Base-by-base conservation (phyloP, 2,888 invertebrate genomes). In the Cylloceria caligata region DNA sequence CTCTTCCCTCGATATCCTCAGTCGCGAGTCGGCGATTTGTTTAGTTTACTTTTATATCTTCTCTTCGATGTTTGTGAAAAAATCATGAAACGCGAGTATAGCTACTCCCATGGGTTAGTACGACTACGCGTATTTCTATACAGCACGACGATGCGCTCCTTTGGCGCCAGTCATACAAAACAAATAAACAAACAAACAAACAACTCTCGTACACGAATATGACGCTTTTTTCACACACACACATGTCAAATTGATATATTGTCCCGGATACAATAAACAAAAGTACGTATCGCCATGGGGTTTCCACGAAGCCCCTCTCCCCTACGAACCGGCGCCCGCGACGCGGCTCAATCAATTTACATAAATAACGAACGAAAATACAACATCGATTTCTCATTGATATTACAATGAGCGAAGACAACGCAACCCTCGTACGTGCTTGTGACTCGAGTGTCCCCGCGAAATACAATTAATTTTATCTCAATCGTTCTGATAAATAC, bases 31-130 rank as follows among this genome's bases (percentile, higher is more conserved):
- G 52, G 24, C 11, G 2, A 52, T 11, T 16, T n/a, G 13, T 42
- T 42, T 30, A 24, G 2, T 62, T 16, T 39, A n/a, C n/a, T 60
- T 34, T 60, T 3, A 19, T 36, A 34, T 19, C 24, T 65, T 45
- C 47, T 65, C 19, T 74, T 71, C 81, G 78, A 81, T 78, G 78
- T 78, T 81, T 64, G 19, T 64, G 77, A 81, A 69, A 73, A 67
- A 36, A 68, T 67, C 30, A 24, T 42, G 39, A 55, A 34, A 45
- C 42, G 21, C 16, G 34, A 73, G 7, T 57, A 34, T 0, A 69
- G 60, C 39, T 36, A 72, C 57, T 60, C 45, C 19, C 57, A 49
- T 27, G 13, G 16, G 49, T 47, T 49, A 49, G 57, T 13, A 30
- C 72, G 19, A 4, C 3, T 55, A 55, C 62, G 52, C 47, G 3